phyloP scores from a whole-genome alignment of 2,888 invertebrate species.

The Aromia moschata region DNA sequence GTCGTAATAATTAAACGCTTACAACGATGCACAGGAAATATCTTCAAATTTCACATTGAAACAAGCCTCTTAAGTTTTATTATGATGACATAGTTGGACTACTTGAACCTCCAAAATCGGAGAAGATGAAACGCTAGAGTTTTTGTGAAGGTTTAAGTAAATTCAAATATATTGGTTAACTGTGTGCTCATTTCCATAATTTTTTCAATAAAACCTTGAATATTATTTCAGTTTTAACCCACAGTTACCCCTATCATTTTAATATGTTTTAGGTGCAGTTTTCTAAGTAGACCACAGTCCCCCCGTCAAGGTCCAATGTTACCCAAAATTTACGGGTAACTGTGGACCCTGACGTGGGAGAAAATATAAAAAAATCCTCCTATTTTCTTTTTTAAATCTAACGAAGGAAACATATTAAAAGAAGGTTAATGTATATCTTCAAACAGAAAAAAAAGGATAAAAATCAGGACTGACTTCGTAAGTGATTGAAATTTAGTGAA shows the following conservation, averaged over 20 bases:
- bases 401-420: background rate
- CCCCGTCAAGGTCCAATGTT: background rate
- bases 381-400: background rate
- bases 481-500: background rate
- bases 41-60: background rate
- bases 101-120: background rate
- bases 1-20: background rate
- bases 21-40: background rate
- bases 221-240: background rate
- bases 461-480: background rate
- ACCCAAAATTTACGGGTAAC: background rate
- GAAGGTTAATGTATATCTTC: background rate
- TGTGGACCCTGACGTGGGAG: background rate
- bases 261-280: background rate
- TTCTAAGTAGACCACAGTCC: background rate
- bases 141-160: background rate
- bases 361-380: background rate
- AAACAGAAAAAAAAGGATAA: background rate
- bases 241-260: background rate
- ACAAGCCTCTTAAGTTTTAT: background rate
- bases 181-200: background rate
- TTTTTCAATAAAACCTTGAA: background rate
- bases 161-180: background rate
- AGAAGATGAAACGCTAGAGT: background rate
- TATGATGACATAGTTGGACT: background rate